Conservation (phyloP, 2,797 vertebrate species). For the Lacerta bilineata region DNA sequence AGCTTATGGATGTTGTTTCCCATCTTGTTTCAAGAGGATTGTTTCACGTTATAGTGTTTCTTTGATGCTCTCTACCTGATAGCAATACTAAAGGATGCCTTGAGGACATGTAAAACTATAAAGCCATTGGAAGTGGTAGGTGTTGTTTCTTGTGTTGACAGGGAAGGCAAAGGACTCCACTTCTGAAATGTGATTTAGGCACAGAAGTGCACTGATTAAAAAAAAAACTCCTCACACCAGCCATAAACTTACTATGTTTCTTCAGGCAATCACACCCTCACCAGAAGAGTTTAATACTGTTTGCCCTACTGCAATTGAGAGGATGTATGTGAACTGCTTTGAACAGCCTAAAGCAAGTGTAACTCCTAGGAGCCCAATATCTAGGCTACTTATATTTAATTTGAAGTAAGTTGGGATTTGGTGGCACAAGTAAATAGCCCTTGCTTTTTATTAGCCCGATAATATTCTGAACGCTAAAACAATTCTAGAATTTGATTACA, state of each 20-base stretch:
- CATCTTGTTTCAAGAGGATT: background rate
- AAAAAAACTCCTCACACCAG: background rate
- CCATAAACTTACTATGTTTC: background rate
- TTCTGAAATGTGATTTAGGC: background rate
- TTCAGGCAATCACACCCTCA: background rate
- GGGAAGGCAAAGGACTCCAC: no score
- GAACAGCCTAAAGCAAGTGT: background rate
- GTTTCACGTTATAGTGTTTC: background rate
- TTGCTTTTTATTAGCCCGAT: background rate
- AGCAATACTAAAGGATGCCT: background rate
- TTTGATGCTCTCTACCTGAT: background rate
- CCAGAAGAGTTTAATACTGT: background rate
- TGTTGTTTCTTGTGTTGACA: background rate
- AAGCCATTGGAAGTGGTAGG: background rate
- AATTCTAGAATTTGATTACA: background rate
- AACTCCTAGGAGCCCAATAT: background rate
- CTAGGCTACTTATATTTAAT: background rate
- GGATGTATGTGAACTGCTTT: background rate
- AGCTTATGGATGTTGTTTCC: background rate
- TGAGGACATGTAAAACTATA: background rate
- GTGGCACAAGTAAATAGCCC: background rate
- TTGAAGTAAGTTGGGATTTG: background rate
- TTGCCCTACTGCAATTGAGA: background rate
- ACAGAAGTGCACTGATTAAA: background rate
- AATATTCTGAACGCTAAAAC: background rate